phyloP scores from a whole-genome alignment of 1,140 invertebrate genomes.

The Holcopasites calliopsidis region DNA sequence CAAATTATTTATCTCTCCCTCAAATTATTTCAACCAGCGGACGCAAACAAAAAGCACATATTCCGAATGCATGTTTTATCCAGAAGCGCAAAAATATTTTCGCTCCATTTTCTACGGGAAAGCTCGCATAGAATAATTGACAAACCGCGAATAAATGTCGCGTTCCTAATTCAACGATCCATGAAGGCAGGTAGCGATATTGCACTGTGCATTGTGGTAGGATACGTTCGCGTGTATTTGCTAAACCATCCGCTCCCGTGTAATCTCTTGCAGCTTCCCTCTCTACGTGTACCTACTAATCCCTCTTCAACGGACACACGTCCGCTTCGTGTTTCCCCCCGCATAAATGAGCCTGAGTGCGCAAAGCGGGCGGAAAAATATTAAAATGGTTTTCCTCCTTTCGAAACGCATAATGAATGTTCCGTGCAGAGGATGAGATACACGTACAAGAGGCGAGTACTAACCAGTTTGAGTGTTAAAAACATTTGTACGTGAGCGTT shows the following conservation, averaged over 20 bases:
- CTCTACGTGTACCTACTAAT: slow-evolving; percentile 24
- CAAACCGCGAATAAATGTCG: slow-evolving; percentile 25
- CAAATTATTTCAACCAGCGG: too few species aligned
- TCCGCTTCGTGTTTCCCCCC: background rate
- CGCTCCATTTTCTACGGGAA: background rate
- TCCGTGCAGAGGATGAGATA: too few species aligned
- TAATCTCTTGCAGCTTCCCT: slow-evolving; percentile 18
- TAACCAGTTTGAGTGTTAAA: background rate
- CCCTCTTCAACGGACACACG: slow-evolving; percentile 14
- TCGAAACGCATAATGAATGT: background rate
- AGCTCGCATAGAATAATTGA: too few species aligned
- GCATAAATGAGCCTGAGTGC: background rate
- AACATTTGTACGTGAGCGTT: background rate
- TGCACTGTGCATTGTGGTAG: background rate
- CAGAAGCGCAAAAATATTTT: too few species aligned
- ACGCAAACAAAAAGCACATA: too few species aligned
- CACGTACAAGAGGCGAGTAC: background rate
- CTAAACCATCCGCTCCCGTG: slow-evolving; percentile 9
- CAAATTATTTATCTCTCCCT: too few species aligned
- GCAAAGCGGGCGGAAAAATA: background rate
- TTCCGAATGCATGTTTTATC: too few species aligned
- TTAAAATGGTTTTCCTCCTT: background rate
- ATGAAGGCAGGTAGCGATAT: slow-evolving; percentile 29
- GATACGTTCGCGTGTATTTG: slow-evolving; percentile 30
- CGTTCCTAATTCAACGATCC: slow-evolving; percentile 46